Evolutionary conservation across 2,797 vertebrate genomes (phyloP).

Genomic region (Gambusia yucatana): DNA sequence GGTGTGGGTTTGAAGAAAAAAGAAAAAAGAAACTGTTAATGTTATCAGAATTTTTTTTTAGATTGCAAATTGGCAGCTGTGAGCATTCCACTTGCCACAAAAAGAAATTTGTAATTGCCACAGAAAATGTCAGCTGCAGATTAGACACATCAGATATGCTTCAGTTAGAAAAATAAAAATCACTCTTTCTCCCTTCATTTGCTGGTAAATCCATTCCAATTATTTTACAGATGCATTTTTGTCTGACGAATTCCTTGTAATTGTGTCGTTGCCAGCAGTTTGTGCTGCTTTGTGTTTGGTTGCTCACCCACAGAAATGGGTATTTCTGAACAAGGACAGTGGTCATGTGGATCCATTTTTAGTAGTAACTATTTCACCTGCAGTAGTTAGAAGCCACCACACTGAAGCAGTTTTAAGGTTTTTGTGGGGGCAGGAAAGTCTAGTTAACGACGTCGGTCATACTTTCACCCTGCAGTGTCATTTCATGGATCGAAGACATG

Average conservation of each 20-base stretch:
- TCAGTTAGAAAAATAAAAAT: background rate
- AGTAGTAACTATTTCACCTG: background rate
- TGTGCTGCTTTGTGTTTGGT: background rate
- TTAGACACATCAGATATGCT: background rate
- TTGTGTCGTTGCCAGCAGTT: background rate
- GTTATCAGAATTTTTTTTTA: background rate
- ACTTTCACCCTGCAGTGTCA: conserved; percentile 77
- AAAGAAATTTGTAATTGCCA: background rate
- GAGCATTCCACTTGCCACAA: background rate
- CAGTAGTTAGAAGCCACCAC: background rate
- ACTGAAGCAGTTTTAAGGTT: background rate
- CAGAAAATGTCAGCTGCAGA: background rate
- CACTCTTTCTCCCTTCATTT: background rate
- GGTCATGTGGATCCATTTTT: background rate
- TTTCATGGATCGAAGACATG: conserved; percentile 88
- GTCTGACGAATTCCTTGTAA: too few relatives aligned
- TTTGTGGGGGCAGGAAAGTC: background rate
- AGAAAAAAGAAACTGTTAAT: conserved; percentile 3
- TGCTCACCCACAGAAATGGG: background rate
- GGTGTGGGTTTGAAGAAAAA: conserved; percentile 1
- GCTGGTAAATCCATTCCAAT: background rate
- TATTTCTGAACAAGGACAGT: background rate
- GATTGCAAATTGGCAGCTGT: conserved; percentile 14
- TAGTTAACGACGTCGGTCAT: too few relatives aligned
- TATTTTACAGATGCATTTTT: background rate